Percentiles rank a stretch among this genome's conserved stretches.
phyloP scores from a whole-genome alignment of 2,113 vertebrate species.

The Scopus umbretta region DNA sequence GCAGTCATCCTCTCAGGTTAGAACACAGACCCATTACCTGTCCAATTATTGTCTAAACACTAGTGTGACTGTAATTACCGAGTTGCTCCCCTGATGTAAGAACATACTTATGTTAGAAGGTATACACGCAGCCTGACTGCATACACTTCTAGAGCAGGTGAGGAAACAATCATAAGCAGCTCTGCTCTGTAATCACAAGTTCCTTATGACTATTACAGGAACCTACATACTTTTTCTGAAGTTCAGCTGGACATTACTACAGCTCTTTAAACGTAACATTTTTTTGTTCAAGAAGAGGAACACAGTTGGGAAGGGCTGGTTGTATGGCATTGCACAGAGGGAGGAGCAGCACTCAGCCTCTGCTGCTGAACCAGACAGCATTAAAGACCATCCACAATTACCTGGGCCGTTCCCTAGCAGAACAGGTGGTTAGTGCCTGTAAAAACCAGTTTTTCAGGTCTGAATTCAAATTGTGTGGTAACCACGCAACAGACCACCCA shows the following conservation, averaged over 20 bases:
- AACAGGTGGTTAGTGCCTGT: not conserved
- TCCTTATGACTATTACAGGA: not conserved
- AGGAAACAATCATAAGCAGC: not conserved
- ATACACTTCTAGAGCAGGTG: not conserved
- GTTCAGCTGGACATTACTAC: not conserved
- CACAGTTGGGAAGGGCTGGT: too few species aligned
- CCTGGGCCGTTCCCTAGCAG: not conserved
- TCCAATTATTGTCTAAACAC: not conserved
- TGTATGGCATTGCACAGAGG: not conserved
- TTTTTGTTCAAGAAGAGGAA: too few species aligned
- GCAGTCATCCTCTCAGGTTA: not conserved
- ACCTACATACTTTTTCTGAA: not conserved
- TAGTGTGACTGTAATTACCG: rapidly evolving
- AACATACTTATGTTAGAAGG: not conserved
- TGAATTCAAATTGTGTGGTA: slow-evolving; percentile 3
- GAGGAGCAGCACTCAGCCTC: not conserved
- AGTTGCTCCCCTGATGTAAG: not conserved
- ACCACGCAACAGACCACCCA: slow-evolving; percentile 45
- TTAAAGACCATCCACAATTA: not conserved
- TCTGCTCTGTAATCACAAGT: not conserved
- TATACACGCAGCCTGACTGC: not conserved
- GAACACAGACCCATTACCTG: not conserved
- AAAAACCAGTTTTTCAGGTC: slow-evolving; percentile 58
- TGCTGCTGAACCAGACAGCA: not conserved
- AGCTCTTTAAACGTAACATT: not conserved